Evolutionary conservation across 2,797 vertebrate genomes (phyloP), one percentile per base, ranked within the genome.

Genomic region (Onychomys leucogaster): DNA sequence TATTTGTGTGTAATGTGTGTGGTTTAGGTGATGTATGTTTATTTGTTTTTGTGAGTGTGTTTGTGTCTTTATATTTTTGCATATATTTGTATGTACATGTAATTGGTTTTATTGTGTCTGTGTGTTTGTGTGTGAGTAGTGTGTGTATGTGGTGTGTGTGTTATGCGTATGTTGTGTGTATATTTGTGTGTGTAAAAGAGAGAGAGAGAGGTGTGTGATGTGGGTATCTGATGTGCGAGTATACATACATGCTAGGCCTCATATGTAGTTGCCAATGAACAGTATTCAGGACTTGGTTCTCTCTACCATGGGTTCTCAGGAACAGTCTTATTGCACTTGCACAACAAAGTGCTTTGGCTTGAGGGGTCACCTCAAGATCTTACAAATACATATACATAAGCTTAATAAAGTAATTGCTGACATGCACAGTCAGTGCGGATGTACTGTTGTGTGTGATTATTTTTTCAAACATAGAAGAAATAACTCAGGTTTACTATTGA

Each of bases 391-490:
- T 29, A 75, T 92, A 96, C 88, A 1, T 13, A 17, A 59, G 32
- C 27, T 87, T 16, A 80, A 92, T 55, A 84, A 88, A 85, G 75
- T 23, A 46, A 85, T 34, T 49, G 52, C 77, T 90, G 71, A 80
- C 13, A 90, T 16, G 52, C 89, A 14, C 81, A 57, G 37, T 90
- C n/a, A 80, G 32, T 12, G 3, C 78, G 65, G 86, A 73, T 78
- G 43, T 14, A 83, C 41, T 34, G 37, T 92, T 2, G 63, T 49
- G 32, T 21, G 7, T 61, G 16, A 90, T 21, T 52, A 52, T 90
- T 29, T 92, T 84, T 83, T 67, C 78, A 90, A 90, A 90, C 2
- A 78, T 16, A 89, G 43, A 95, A 83, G 83, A 86, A 61, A 7
- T 25, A 27, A 73, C 61, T 67, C 63, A n/a, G 49, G 11, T 85